A percentile compares a stretch with the other conserved stretches of the same genome.
Evolutionary conservation across 1,140 invertebrate genomes (phyloP).

Genomic region (Catajapyx aquilonaris): DNA sequence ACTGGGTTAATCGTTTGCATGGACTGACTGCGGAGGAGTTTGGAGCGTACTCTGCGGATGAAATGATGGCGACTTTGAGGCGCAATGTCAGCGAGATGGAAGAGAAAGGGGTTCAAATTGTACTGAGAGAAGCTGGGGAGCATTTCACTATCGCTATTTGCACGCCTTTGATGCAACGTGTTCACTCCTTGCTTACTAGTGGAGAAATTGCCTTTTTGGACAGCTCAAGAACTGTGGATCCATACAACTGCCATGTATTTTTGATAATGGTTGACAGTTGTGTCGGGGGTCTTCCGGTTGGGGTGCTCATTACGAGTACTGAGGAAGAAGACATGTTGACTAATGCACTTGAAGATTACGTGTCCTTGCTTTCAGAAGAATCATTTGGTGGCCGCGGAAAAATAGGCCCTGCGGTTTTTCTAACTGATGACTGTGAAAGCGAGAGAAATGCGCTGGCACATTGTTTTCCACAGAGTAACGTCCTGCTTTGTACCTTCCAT

Average conservation of each 20-base stretch:
- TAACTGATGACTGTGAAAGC: not conserved
- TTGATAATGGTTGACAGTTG: not conserved
- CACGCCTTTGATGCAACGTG: not conserved
- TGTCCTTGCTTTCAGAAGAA: not conserved
- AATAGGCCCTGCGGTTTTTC: not conserved
- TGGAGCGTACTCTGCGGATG: not conserved
- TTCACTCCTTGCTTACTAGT: not conserved
- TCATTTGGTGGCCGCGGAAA: not conserved
- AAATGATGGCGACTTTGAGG: not conserved
- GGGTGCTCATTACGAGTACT: not conserved
- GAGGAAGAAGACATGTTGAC: not conserved
- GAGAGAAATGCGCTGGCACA: not conserved
- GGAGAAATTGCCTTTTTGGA: not conserved
- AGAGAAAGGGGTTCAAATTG: not conserved
- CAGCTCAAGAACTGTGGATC: not conserved
- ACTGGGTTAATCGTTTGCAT: not conserved
- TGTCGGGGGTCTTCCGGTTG: not conserved
- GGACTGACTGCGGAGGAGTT: not conserved
- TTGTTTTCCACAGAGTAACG: not conserved
- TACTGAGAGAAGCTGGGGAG: not conserved
- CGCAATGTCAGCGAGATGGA: not conserved
- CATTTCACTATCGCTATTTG: not conserved
- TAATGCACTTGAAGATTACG: not conserved
- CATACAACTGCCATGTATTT: not conserved
- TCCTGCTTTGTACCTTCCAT: not conserved